Conservation (phyloP, 92 coral and sea anemone genomes). For the Epizoanthus fatuus region DNA sequence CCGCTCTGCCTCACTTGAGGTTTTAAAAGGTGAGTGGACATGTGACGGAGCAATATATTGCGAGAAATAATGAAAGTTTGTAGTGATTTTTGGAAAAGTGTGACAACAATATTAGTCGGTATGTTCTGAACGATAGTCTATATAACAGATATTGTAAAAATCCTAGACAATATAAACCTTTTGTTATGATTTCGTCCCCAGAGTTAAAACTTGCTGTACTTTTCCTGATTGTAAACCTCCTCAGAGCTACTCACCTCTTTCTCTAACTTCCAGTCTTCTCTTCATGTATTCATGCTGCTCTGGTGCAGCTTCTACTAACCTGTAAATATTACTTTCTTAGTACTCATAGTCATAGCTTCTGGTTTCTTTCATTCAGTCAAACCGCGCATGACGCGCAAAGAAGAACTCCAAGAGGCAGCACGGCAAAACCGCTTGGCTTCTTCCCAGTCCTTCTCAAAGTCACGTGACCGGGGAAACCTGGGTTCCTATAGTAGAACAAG, state of each 20-base stretch:
- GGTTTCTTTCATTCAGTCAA: conserved; percentile 61
- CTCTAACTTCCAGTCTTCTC: too few species aligned
- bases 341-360: not conserved
- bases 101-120: too few species aligned
- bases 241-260: too few species aligned
- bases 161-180: not conserved
- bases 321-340: not conserved
- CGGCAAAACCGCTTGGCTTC: conserved; percentile 64
- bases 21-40: conserved; percentile 63
- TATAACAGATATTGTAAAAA: not conserved
- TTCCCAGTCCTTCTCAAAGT: conserved; percentile 41
- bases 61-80: too few species aligned
- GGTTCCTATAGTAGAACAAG: conserved; percentile 60
- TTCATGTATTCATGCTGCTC: too few species aligned
- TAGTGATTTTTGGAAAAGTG: not conserved
- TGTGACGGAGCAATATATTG: too few species aligned
- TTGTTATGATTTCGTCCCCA: too few species aligned
- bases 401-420: conserved; percentile 84
- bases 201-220: too few species aligned
- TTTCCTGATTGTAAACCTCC: too few species aligned
- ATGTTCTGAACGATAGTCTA: too few species aligned
- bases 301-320: not conserved
- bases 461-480: conserved; percentile 57
- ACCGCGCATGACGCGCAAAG: conserved; percentile 86
- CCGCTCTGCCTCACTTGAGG: conserved; percentile 88